Evolutionary conservation across 2,797 vertebrate genomes (phyloP).

Genomic region (Gobionotothen gibberifrons): DNA sequence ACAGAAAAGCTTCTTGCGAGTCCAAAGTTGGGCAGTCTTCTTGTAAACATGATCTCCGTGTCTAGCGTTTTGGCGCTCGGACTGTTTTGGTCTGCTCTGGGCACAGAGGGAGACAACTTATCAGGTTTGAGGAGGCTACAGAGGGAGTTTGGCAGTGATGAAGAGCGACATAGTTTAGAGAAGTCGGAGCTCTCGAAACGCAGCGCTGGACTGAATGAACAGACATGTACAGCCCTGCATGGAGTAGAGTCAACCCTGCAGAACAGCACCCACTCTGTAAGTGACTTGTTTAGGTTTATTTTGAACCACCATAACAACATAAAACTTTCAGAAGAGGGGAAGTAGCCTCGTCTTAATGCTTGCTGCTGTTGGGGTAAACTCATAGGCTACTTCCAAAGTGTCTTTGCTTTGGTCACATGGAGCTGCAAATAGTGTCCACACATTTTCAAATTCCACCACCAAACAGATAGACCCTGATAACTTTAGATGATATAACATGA

Average conservation of each 20-base stretch:
- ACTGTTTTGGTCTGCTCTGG: constrained; percentile 54
- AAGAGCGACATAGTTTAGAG: constrained; percentile 38
- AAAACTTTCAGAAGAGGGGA: neutral
- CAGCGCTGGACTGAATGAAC: constrained; percentile 70
- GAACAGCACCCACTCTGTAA: constrained; percentile 91
- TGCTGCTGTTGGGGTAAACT: neutral
- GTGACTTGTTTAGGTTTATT: constrained; percentile 39
- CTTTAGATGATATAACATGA: neutral
- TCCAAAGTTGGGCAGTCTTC: constrained; percentile 32
- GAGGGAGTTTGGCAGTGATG: constrained; percentile 40
- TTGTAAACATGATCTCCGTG: constrained; percentile 66
- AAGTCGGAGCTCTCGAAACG: constrained; percentile 45
- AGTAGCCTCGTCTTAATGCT: too few relatives aligned
- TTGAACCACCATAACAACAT: neutral
- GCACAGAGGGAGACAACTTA: constrained; percentile 18
- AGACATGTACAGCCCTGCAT: constrained; percentile 75
- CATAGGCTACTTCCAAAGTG: neutral
- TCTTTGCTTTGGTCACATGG: constrained; percentile 24
- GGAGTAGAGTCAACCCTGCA: constrained; percentile 77
- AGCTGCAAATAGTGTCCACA: neutral
- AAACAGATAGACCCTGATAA: neutral
- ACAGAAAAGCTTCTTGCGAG: constrained; percentile 33
- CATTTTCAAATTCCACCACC: neutral
- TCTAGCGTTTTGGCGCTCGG: constrained; percentile 59
- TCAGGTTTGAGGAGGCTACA: constrained; percentile 42